These are phyloP conservation scores for Xylocopa sonorina DNA, from an alignment of 1,140 invertebrate species.

Conservation along the genomic window DNA sequence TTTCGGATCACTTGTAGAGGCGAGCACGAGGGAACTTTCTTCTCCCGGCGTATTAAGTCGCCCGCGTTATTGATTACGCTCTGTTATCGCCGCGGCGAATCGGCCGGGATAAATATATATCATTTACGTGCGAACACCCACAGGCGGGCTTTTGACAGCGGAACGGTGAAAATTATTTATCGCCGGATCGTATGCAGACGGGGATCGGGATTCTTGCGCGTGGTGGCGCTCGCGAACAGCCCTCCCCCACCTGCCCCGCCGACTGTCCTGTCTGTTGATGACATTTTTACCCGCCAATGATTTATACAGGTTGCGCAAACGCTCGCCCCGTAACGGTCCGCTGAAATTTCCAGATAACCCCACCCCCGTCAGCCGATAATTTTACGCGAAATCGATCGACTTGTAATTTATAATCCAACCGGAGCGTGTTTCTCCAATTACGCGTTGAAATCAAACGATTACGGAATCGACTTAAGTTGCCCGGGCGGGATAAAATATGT, in stretches of 20 bases:
- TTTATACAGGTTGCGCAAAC: constrained; percentile 32
- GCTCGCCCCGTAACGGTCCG: background rate
- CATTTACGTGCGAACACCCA: constrained; percentile 64
- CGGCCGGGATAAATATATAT: constrained; percentile 64
- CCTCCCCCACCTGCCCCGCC: background rate
- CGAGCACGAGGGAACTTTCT: constrained; percentile 36
- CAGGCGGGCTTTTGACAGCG: constrained; percentile 66
- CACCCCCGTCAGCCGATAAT: no score
- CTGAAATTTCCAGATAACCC: background rate
- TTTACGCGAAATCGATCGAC: no score
- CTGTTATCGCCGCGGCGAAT: constrained; percentile 61
- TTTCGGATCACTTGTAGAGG: background rate
- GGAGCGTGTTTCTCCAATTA: no score
- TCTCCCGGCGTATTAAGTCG: constrained; percentile 49
- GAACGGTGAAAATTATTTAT: constrained; percentile 72
- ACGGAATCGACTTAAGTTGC: no score
- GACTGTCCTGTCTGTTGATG: constrained; percentile 1
- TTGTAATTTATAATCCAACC: no score
- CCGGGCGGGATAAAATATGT: no score
- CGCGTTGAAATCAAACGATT: no score
- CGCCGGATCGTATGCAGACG: constrained; percentile 40
- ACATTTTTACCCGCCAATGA: constrained; percentile 58
- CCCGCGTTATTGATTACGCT: constrained; percentile 58
- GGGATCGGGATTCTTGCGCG: constrained; percentile 65
- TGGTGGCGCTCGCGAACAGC: constrained; percentile 51